These are phyloP conservation scores for Lasius fuliginosus DNA, from an alignment of 2,888 invertebrate genomes.

Conservation along the genomic window DNA sequence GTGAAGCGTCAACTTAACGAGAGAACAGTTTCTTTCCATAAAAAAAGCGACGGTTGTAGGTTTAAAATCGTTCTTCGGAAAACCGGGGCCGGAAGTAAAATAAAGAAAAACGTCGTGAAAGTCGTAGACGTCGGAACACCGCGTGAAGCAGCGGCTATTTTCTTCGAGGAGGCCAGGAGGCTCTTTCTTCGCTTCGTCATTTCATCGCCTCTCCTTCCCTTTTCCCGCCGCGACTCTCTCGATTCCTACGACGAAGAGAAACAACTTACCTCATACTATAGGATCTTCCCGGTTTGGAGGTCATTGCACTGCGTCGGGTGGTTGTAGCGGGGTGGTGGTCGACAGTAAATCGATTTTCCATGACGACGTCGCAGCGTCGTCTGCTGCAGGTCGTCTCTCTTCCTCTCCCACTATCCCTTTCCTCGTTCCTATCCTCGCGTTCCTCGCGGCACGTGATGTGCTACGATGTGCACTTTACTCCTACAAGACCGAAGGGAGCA, in stretches of 20 bases:
- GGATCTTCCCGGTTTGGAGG: slow-evolving; percentile 83
- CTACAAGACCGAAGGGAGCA: slow-evolving; percentile 67
- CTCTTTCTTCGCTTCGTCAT: slow-evolving; percentile 47
- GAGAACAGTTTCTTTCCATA: not conserved
- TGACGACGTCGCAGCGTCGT: slow-evolving; percentile 63
- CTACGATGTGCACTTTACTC: slow-evolving; percentile 54
- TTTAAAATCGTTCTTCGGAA: slow-evolving; percentile 67
- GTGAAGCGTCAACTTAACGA: slow-evolving; percentile 11
- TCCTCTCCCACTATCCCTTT: slow-evolving; percentile 5
- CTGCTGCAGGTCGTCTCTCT: slow-evolving; percentile 43
- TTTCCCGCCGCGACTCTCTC: slow-evolving; percentile 2
- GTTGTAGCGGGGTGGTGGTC: slow-evolving; percentile 76
- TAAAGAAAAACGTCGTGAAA: slow-evolving; percentile 68
- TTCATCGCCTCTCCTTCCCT: slow-evolving; percentile 33
- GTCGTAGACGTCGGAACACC: slow-evolving; percentile 66
- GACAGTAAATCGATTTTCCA: slow-evolving; percentile 79
- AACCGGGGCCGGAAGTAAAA: slow-evolving; percentile 72
- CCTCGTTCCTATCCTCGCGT: slow-evolving; percentile 14
- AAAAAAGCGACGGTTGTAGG: not conserved
- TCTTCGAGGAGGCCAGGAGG: slow-evolving; percentile 56
- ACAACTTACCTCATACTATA: slow-evolving; percentile 81
- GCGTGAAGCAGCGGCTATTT: slow-evolving; percentile 69
- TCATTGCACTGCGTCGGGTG: slow-evolving; percentile 80
- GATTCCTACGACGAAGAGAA: slow-evolving; percentile 27
- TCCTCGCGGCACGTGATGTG: slow-evolving; percentile 64